A percentile compares a stretch with the other conserved stretches of the same genome.
Conservation (phyloP, 2,888 invertebrate genomes). For the Stenodera caucasica region DNA sequence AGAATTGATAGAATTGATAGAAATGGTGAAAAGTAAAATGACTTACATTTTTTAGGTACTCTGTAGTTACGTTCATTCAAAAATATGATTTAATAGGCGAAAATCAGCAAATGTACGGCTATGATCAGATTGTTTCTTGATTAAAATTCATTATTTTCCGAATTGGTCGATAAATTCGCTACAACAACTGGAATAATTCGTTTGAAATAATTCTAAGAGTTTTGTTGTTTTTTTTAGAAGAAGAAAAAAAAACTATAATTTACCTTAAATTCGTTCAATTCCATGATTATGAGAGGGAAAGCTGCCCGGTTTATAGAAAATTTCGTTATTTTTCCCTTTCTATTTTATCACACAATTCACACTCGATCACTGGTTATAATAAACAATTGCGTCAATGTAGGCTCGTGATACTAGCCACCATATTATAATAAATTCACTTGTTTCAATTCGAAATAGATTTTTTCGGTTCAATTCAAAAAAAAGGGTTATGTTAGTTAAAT, state of each 20-base stretch:
- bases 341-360: constrained; percentile 21
- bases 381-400: constrained; percentile 18
- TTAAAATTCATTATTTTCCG: no score
- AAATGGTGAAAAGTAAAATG: no score
- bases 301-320: constrained; percentile 1
- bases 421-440: constrained; percentile 2
- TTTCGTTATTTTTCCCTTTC: neutral
- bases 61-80: constrained; percentile 10
- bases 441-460: neutral
- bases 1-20: no score
- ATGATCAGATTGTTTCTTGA: no score
- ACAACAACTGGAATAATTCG: no score
- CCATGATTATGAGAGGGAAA: constrained; percentile 24
- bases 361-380: constrained; percentile 17
- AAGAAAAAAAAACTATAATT: no score
- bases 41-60: constrained; percentile 44
- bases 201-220: no score
- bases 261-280: neutral
- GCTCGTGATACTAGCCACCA: constrained; percentile 7
- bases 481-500: neutral
- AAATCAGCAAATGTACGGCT: no score
- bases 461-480: no score
- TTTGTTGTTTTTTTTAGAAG: no score
- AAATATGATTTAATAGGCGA: neutral
- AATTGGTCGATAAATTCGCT: no score